A percentile compares a stretch with the other conserved stretches of the same genome.
These are phyloP conservation scores for Amniataba percoides DNA, from an alignment of 2,797 vertebrate species.

Conservation along the genomic window DNA sequence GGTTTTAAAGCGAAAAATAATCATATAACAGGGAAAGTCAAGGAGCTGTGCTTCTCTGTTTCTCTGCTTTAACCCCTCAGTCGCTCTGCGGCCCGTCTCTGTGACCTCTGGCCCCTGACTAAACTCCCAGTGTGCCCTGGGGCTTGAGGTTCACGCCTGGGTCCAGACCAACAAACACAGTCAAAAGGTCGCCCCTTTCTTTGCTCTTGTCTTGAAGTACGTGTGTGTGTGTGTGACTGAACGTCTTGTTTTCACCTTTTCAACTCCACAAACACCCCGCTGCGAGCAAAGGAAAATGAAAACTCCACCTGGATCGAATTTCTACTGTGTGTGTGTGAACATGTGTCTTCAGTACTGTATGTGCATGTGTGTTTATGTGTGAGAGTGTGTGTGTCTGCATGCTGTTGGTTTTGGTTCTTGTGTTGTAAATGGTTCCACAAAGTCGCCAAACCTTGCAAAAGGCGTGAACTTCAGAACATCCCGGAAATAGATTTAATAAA, in stretches of 20 bases:
- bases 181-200: conserved; percentile 65
- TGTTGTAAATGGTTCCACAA: neutral
- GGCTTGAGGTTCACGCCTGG: conserved; percentile 63
- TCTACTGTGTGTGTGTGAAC: conserved; percentile 35
- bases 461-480: neutral
- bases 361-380: neutral
- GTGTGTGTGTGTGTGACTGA: conserved; percentile 14
- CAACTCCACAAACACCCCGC: conserved; percentile 41
- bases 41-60: conserved; percentile 29
- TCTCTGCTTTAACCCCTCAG: conserved; percentile 49
- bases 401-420: neutral
- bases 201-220: conserved; percentile 44
- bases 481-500: neutral
- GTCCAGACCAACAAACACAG: conserved; percentile 75
- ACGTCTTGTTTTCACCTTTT: conserved; percentile 48
- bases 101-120: conserved; percentile 68
- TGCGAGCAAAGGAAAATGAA: conserved; percentile 35
- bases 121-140: conserved; percentile 75
- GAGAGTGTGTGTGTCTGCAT: neutral
- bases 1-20: conserved; percentile 8
- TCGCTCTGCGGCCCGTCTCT: conserved; percentile 29
- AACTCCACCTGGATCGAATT: conserved; percentile 61
- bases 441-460: neutral
- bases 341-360: conserved; percentile 4
- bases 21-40: conserved; percentile 13